phyloP scores from a whole-genome alignment of 2,888 invertebrate genomes.

The Drosophila prostipennis region DNA sequence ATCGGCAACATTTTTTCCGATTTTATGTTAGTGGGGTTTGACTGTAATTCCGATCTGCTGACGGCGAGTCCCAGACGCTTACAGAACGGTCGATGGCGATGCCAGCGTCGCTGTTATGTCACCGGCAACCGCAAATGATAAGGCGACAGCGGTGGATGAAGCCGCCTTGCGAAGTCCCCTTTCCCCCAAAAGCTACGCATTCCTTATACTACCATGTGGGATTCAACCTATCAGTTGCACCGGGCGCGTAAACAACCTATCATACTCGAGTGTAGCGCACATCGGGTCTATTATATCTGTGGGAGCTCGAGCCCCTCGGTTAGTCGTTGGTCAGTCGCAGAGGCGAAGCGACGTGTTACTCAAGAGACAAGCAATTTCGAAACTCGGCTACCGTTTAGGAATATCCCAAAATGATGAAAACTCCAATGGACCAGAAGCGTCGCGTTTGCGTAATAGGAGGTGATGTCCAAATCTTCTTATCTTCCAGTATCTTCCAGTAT shows the following conservation, averaged over 20 bases:
- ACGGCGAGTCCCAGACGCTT: conserved; percentile 5
- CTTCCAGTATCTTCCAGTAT: no score
- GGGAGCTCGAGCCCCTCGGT: conserved; percentile 37
- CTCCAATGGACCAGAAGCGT: conserved; percentile 57
- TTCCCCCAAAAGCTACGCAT: background rate
- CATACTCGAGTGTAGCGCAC: conserved; percentile 24
- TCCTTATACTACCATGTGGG: conserved; percentile 2
- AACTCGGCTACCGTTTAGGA: background rate
- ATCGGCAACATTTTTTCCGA: no score
- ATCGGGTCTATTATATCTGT: conserved; percentile 32
- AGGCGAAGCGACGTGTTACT: conserved; percentile 28
- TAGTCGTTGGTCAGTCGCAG: conserved; percentile 32
- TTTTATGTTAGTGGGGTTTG: background rate
- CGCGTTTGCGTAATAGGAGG: conserved; percentile 89
- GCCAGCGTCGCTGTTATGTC: conserved; percentile 25
- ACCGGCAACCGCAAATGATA: conserved; percentile 24
- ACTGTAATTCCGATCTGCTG: conserved; percentile 6
- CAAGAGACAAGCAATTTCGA: background rate
- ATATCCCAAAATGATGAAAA: conserved; percentile 48
- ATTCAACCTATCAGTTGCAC: conserved; percentile 1
- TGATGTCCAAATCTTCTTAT: no score
- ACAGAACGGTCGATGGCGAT: conserved; percentile 17
- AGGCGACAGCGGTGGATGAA: background rate
- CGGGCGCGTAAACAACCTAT: background rate
- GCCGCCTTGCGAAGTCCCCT: conserved; percentile 24